Percentiles rank a stretch among this genome's conserved stretches.
Conservation (phyloP, 2,113 vertebrate species). For the Myocastor coypus region DNA sequence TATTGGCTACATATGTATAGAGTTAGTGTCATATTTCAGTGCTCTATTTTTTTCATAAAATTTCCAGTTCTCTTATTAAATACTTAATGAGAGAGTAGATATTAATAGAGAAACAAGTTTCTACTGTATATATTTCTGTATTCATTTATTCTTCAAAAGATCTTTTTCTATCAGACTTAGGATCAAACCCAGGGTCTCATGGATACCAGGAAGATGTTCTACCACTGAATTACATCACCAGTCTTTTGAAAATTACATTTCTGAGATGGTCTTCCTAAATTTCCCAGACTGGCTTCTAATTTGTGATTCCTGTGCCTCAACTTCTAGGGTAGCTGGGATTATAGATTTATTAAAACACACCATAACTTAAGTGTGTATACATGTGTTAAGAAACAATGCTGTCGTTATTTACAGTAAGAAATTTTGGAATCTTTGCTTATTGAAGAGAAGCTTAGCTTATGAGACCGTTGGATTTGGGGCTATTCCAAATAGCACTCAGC, state of each 20-base stretch:
- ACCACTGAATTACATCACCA: neutral
- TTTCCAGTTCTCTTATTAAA: neutral
- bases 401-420: neutral
- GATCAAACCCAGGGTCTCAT: neutral
- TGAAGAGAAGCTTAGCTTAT: neutral
- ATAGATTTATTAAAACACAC: neutral
- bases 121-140: neutral
- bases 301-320: neutral
- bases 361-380: neutral
- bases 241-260: neutral
- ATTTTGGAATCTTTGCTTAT: neutral
- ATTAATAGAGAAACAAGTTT: neutral
- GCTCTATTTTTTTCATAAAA: neutral
- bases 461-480: neutral
- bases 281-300: neutral
- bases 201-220: neutral
- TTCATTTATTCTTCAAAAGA: neutral
- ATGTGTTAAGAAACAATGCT: neutral
- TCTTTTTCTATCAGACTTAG: neutral
- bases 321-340: neutral
- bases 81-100: neutral
- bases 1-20: neutral
- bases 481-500: neutral
- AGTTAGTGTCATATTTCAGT: neutral
- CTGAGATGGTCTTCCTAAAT: neutral